These are phyloP conservation scores for Drosophila malerkotliana DNA, from an alignment of 1,140 invertebrate genomes.

Conservation along the genomic window DNA sequence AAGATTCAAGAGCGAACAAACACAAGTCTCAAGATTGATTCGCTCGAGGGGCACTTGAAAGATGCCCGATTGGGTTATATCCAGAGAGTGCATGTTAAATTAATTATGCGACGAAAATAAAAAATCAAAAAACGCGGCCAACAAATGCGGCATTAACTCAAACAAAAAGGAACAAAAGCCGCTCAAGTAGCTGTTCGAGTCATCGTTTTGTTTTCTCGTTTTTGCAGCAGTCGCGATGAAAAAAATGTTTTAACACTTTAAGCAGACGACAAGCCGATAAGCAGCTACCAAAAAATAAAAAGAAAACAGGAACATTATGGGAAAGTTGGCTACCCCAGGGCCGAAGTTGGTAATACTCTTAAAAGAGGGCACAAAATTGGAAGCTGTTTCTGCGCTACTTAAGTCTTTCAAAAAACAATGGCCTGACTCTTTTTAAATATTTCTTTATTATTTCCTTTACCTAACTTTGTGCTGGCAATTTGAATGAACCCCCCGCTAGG, in stretches of 20 bases:
- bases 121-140: slow-evolving; percentile 13
- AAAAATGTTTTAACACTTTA: slow-evolving; percentile 74
- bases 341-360: slow-evolving; percentile 19
- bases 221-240: slow-evolving; percentile 12
- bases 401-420: neutral
- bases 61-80: slow-evolving; percentile 57
- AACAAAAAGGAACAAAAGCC: slow-evolving; percentile 64
- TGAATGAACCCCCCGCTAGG: slow-evolving; percentile 2
- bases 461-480: neutral
- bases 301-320: slow-evolving; percentile 11
- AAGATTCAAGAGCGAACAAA: slow-evolving; percentile 13
- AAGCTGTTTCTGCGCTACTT: neutral
- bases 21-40: slow-evolving; percentile 56
- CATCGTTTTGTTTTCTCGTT: slow-evolving; percentile 25
- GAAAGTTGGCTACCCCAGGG: neutral
- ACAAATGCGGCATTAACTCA: slow-evolving; percentile 57
- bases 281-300: slow-evolving; percentile 64
- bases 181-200: slow-evolving; percentile 24
- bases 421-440: neutral
- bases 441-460: neutral
- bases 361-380: neutral
- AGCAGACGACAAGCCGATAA: slow-evolving; percentile 76
- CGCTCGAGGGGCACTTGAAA: slow-evolving; percentile 64
- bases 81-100: slow-evolving; percentile 74
- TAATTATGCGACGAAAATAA: slow-evolving; percentile 75